Conservation (phyloP, 2,888 invertebrate genomes). For the Cryptocephalus moraei region DNA sequence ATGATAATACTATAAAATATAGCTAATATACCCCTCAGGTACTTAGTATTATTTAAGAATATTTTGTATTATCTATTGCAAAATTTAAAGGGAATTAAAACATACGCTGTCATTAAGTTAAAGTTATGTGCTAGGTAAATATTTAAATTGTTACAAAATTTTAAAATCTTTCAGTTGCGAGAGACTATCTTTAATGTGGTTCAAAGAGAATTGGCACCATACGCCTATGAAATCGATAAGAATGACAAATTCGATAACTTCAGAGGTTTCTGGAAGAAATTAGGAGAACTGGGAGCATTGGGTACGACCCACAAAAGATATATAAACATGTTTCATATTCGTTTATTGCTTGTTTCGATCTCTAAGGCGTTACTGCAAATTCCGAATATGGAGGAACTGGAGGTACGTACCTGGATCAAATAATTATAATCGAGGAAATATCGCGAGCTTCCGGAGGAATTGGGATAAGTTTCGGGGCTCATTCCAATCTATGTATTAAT, state of each 20-base stretch:
- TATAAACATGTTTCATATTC: too few species aligned
- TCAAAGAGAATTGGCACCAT: constrained; percentile 92
- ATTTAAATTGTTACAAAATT: too few species aligned
- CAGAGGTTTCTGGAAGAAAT: constrained; percentile 76
- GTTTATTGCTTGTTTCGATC: not conserved
- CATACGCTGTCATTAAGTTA: too few species aligned
- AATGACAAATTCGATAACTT: constrained; percentile 65
- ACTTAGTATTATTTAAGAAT: too few species aligned
- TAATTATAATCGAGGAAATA: constrained; percentile 88
- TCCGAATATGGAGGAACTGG: constrained; percentile 88
- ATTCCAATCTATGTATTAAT: constrained; percentile 95
- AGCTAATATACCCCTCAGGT: too few species aligned
- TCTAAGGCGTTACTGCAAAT: constrained; percentile 69
- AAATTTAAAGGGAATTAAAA: too few species aligned
- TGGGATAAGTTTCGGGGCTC: constrained; percentile 89
- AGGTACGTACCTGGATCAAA: constrained; percentile 84
- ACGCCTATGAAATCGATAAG: constrained; percentile 84
- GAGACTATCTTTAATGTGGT: constrained; percentile 81
- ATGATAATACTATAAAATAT: too few species aligned
- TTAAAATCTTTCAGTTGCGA: constrained; percentile 57
- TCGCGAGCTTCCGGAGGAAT: constrained; percentile 78
- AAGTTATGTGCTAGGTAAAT: too few species aligned
- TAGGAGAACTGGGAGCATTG: constrained; percentile 84
- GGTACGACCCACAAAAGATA: too few species aligned
- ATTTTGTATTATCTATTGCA: too few species aligned